Percentiles rank a stretch among this genome's conserved stretches.
These are phyloP conservation scores for Pseudolaguvia tuberculata DNA, from an alignment of 2,113 vertebrate genomes.

Conservation along the genomic window DNA sequence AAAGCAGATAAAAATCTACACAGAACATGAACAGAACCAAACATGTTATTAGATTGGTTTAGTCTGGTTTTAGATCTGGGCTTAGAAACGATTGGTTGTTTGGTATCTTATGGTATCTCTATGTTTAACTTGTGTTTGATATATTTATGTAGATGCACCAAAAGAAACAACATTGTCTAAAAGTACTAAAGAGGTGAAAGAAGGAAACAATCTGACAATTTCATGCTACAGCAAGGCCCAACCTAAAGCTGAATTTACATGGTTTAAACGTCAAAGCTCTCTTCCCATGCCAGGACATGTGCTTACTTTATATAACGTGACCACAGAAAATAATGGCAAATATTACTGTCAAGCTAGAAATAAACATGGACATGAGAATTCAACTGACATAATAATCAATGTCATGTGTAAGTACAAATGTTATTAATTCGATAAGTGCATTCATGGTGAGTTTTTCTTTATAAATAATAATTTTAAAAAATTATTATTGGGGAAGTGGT, in stretches of 20 bases:
- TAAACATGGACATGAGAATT: rapidly evolving
- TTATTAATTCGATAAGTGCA: background rate
- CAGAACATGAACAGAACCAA: no score
- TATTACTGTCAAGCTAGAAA: conserved; percentile 55
- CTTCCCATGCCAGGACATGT: rapidly evolving
- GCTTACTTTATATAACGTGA: background rate
- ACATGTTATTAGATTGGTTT: no score
- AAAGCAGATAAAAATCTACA: no score
- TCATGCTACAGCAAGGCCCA: conserved; percentile 50
- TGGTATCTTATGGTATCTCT: background rate
- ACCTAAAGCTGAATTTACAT: conserved; percentile 30
- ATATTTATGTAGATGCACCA: conserved; percentile 53
- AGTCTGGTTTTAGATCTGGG: no score
- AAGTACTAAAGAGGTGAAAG: rapidly evolving
- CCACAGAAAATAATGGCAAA: conserved; percentile 10
- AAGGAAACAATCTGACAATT: conserved; percentile 40
- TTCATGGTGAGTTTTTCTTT: no score
- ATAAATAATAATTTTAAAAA: no score
- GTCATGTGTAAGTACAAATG: conserved; percentile 55
- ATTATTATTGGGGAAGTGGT: no score
- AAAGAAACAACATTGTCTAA: rapidly evolving
- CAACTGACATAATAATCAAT: rapidly evolving
- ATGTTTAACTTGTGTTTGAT: conserved; percentile 11
- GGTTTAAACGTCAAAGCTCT: conserved; percentile 23
- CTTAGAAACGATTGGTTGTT: no score